These are phyloP conservation scores for Philotrypesis tridentata DNA, from an alignment of 1,140 invertebrate genomes.

Conservation along the genomic window DNA sequence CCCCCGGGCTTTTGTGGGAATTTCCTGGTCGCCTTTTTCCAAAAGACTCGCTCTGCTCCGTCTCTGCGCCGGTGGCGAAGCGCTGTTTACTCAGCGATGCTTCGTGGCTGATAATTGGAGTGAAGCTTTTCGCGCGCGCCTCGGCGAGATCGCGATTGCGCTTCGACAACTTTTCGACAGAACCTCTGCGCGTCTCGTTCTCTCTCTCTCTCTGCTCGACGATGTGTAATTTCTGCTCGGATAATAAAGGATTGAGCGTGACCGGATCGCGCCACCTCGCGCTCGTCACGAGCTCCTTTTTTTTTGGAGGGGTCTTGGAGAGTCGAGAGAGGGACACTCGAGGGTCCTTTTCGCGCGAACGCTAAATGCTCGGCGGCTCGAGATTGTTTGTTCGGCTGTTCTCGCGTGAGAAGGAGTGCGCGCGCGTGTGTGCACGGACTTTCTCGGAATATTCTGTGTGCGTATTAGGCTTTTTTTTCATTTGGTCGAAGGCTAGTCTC, in stretches of 20 bases:
- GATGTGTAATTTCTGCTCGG: too few species aligned
- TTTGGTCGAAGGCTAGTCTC: background rate
- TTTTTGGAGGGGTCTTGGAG: too few species aligned
- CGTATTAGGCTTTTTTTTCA: background rate
- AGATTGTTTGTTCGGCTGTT: background rate
- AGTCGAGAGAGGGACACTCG: background rate
- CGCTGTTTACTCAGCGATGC: background rate
- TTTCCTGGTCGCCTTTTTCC: background rate
- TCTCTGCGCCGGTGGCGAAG: background rate
- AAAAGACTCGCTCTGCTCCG: too few species aligned
- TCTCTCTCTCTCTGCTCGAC: background rate
- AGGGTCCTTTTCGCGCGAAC: conserved; percentile 11
- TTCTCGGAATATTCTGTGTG: background rate
- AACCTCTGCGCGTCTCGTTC: background rate
- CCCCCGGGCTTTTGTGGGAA: background rate
- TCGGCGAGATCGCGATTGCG: too few species aligned
- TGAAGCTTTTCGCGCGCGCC: background rate
- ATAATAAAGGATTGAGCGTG: too few species aligned
- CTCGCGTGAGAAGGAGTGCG: conserved; percentile 1
- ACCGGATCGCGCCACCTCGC: too few species aligned
- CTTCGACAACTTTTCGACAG: too few species aligned
- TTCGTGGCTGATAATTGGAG: background rate
- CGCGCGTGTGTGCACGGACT: background rate
- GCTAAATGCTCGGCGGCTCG: background rate
- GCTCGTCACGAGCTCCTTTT: too few species aligned